Evolutionary conservation across 2,888 invertebrate species (phyloP), one percentile per base, ranked within the genome.

Genomic region (Chymomyza fuscimana): DNA sequence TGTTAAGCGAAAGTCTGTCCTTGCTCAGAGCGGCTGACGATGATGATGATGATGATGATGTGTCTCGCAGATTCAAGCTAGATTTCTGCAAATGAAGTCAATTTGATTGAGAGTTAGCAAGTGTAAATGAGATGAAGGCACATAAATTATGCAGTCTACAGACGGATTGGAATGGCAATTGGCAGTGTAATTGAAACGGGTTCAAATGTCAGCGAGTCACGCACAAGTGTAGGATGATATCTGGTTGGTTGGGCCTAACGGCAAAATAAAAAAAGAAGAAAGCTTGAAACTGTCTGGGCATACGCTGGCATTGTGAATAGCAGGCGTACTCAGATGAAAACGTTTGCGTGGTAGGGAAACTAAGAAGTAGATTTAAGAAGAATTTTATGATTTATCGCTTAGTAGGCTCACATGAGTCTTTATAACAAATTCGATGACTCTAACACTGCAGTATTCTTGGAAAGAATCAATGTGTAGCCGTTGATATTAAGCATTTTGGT

Each of bases 1-100:
- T 86, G 76, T 89, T 90, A 3, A 90, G 80, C 59, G 90, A 90
- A 72, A 91, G 82, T 74, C 90, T 79, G 71, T 90, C 90, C 77
- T 88, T 91, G 73, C 78, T 87, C 72, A 79, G 83, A 67, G 69
- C 60, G 19, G 60, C 76, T 16, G 77, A 65, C 62, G 77, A 69
- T 32, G 77, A 66, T 63, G 77, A 67, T 76, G 77, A 67, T 76
- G 77, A 70, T 76, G 77, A 77, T 78, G 82, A 74, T 19, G 86
- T 77, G 72, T 90, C 90, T 51, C 91, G 90, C 72, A 90, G 85
- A 79, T 91, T 90, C 69, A 90, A 81, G 73, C 91, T 91, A 16
- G 90, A 90, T 88, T 90, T 90, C 90, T 90, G 74, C 9, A 68
- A 59, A 9, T 19, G 16, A 7, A 46, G 22, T 9, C 29, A 51